These are phyloP conservation scores for Nephrotoma flavescens DNA, from an alignment of 2,888 invertebrate species.

Conservation along the genomic window DNA sequence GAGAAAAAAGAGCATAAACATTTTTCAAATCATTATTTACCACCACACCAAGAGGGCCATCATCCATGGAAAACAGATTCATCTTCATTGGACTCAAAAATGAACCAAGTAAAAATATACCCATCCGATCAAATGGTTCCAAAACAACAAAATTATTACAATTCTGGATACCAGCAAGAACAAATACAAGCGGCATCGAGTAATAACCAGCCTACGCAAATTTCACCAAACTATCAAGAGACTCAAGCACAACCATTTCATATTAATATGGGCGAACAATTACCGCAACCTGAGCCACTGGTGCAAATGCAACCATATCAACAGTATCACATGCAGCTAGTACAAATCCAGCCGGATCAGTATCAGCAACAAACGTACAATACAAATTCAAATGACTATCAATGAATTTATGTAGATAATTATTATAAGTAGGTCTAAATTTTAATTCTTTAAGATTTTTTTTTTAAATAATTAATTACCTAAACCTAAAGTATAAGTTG, in stretches of 20 bases:
- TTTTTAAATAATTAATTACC: not conserved
- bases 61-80: not conserved
- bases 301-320: conserved; percentile 7
- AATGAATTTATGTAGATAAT: not conserved
- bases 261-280: conserved; percentile 7
- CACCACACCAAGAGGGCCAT: conserved; percentile 3
- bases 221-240: not conserved
- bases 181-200: not conserved
- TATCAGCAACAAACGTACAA: not conserved
- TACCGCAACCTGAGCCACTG: conserved; percentile 9
- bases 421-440: not conserved
- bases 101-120: not conserved
- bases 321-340: conserved; percentile 5
- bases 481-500: not conserved
- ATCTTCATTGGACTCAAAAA: not conserved
- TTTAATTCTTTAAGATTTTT: not conserved
- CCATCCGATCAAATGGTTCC: not conserved
- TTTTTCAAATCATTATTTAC: not conserved
- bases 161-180: not conserved
- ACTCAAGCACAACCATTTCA: conserved; percentile 5
- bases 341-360: conserved; percentile 1
- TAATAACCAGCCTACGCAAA: conserved; percentile 1
- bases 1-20: conserved; percentile 11
- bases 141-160: not conserved
- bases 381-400: not conserved